Base-by-base conservation (phyloP, 2,113 vertebrate species). In the Sterrhoptilus dennistouni region DNA sequence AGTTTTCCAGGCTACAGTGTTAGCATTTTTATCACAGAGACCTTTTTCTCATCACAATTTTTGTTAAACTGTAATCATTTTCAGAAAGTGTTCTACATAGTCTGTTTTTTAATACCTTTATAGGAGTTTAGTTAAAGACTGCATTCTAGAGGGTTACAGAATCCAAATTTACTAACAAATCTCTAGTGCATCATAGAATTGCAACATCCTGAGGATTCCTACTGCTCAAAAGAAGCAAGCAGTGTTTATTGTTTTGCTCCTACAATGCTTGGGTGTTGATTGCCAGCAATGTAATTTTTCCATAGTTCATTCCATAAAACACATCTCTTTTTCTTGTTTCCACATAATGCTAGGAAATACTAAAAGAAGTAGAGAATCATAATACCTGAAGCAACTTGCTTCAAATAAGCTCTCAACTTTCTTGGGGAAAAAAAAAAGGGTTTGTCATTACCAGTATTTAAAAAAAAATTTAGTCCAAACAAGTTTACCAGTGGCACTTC, bases 1-100 rank as follows among this genome's bases (percentile, higher is more conserved):
- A 81, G 66, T 92, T 92, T 83, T 94, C 33, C 35, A 61, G 45
- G 40, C 31, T 38, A 76, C 31, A 74, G 6, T 1, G 2, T 27
- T 49, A 84, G 25, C 25, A 28, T 50, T 91, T 90, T 76, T 74
- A 72, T 77, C 54, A 60, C 25, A 40, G 66, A 68, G 47, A 64
- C 38, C 42, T 91, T 91, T 79, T 66, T 61, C 53, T 83, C 20
- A 52, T 77, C 31, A 63, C 15, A 60, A 1, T 64, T 77, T 86
- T 71, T 61, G 31, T 82, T 83, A 82, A 85, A 83, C 11, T 44
- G 28, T 42, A 84, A 66, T 78, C 60, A 33, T 57, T 96, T 93
- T 65, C 61, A 71, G 59, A 70, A 14, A 70, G 31, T 27, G 6
- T 40, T 70, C 36, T 78, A 86, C 90, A 63, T 50, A 75, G 4